These are phyloP conservation scores for Apamea crenata DNA, from an alignment of 2,888 invertebrate species.

Conservation along the genomic window DNA sequence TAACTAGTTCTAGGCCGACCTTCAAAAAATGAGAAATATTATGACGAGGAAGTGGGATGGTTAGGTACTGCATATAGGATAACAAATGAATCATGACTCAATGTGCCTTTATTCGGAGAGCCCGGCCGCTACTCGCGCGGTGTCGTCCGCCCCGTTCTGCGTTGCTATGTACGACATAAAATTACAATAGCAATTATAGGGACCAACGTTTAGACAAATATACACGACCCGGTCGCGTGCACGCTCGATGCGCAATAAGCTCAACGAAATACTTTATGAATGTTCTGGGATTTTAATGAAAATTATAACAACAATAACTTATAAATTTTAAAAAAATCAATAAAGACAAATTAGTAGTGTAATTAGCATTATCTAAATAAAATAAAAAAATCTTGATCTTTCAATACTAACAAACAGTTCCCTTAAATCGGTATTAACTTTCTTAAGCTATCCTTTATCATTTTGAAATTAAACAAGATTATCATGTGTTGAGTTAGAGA, in stretches of 20 bases:
- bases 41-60: conserved; percentile 78
- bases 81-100: conserved; percentile 87
- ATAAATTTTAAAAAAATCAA: conserved; percentile 48
- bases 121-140: conserved; percentile 85
- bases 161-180: conserved; percentile 77
- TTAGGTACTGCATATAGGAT: conserved; percentile 84
- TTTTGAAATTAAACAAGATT: conserved; percentile 35
- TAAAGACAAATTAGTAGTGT: conserved; percentile 58
- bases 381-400: conserved; percentile 48
- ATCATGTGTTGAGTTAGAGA: neutral
- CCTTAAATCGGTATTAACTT: conserved; percentile 33
- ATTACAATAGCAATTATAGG: conserved; percentile 89
- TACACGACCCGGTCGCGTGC: conserved; percentile 84
- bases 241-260: conserved; percentile 79
- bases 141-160: conserved; percentile 79
- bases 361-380: conserved; percentile 53
- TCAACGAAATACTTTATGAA: conserved; percentile 77
- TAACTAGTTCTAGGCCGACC: conserved; percentile 86
- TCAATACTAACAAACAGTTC: conserved; percentile 51
- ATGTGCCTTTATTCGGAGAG: conserved; percentile 90
- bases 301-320: conserved; percentile 57
- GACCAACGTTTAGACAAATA: conserved; percentile 90
- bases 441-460: conserved; percentile 29
- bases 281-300: conserved; percentile 64
- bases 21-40: conserved; percentile 78